Conservation (phyloP, 2,888 invertebrate species). For the Asteroscopus sphinx region DNA sequence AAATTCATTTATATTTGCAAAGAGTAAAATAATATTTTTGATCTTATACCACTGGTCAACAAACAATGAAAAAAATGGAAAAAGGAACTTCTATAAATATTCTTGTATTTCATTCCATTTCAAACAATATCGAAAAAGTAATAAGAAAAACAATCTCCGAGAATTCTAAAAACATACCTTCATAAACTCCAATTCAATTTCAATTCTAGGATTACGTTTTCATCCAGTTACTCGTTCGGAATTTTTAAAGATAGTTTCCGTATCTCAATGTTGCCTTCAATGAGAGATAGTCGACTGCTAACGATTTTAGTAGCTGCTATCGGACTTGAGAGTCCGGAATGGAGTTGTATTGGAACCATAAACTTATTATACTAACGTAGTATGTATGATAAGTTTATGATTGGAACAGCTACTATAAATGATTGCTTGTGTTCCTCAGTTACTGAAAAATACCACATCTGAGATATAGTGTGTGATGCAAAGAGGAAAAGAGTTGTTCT, state of each 20-base stretch:
- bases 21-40: too few species aligned
- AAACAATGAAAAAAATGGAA: too few species aligned
- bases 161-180: neutral
- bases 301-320: slow-evolving; percentile 76
- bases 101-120: too few species aligned
- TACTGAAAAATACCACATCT: slow-evolving; percentile 27
- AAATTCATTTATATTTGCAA: too few species aligned
- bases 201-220: slow-evolving; percentile 31
- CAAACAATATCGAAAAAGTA: neutral
- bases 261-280: slow-evolving; percentile 14
- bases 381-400: too few species aligned
- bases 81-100: too few species aligned
- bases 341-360: slow-evolving; percentile 36
- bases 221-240: slow-evolving; percentile 27
- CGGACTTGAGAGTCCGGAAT: slow-evolving; percentile 63
- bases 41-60: too few species aligned
- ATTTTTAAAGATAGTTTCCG: slow-evolving; percentile 40
- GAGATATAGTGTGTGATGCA: too few species aligned
- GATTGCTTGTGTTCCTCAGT: slow-evolving; percentile 36
- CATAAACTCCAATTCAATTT: slow-evolving; percentile 34
- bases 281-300: slow-evolving; percentile 27
- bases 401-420: slow-evolving; percentile 12
- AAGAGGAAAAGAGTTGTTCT: too few species aligned
- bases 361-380: too few species aligned
- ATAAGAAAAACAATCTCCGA: neutral